These are phyloP conservation scores for Pteria penguin DNA, from an alignment of 2,888 invertebrate genomes.

Conservation along the genomic window DNA sequence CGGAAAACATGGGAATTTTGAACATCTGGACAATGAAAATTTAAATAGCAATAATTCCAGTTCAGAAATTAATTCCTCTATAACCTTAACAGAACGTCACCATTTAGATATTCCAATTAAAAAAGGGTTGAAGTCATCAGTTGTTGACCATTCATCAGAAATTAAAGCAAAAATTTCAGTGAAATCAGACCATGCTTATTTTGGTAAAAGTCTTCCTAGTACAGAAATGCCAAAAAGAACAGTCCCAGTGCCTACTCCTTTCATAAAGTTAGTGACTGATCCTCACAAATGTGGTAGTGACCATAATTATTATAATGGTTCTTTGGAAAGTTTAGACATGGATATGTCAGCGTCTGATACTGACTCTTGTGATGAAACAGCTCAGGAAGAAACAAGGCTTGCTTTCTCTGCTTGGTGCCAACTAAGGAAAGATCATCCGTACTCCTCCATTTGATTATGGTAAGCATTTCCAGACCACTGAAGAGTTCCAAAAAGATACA, in stretches of 20 bases:
- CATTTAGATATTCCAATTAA: no score
- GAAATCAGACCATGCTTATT: background rate
- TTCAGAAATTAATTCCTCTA: no score
- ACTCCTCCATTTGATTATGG: constrained; percentile 18
- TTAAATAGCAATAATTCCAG: no score
- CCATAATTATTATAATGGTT: constrained; percentile 23
- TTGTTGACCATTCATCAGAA: background rate
- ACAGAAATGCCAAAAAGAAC: background rate
- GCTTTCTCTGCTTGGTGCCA: constrained; percentile 33
- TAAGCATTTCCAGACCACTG: no score
- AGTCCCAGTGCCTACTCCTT: background rate
- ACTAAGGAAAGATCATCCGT: constrained; percentile 37
- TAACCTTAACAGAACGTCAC: no score
- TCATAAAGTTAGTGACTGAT: constrained; percentile 6
- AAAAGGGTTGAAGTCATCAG: no score
- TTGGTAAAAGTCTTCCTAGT: background rate
- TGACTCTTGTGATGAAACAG: constrained; percentile 42
- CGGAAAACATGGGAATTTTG: no score
- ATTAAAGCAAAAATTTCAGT: background rate
- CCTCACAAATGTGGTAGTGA: background rate
- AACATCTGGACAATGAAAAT: no score
- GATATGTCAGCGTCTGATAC: constrained; percentile 38
- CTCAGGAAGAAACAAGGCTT: constrained; percentile 17
- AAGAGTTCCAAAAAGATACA: no score
- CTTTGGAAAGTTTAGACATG: constrained; percentile 39